A percentile compares a stretch with the other conserved stretches of the same genome.
These are phyloP conservation scores for Acinonyx jubatus DNA, from an alignment of 2,113 vertebrate species.

Conservation along the genomic window DNA sequence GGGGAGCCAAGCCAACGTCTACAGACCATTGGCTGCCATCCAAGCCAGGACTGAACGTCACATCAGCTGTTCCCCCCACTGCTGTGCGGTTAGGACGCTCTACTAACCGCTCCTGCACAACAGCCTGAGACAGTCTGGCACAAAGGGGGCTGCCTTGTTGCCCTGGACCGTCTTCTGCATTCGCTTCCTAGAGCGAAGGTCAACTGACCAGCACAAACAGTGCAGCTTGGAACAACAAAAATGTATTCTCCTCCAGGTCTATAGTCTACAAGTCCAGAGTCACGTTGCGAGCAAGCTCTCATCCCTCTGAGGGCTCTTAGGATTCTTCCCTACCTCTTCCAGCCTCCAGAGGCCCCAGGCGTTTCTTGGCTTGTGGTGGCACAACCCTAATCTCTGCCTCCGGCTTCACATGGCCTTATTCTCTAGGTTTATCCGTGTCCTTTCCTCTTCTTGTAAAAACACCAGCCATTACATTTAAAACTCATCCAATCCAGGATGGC, in stretches of 20 bases:
- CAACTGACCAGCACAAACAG: neutral
- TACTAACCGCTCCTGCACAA: neutral
- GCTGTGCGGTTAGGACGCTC: neutral
- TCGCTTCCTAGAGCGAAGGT: neutral
- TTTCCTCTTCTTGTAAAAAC: neutral
- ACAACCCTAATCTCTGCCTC: neutral
- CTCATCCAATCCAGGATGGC: neutral
- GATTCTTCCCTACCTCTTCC: neutral
- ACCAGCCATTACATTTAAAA: neutral
- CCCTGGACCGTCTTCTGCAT: neutral
- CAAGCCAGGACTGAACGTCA: neutral
- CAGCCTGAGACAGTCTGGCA: neutral
- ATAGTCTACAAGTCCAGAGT: neutral
- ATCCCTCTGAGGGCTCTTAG: neutral
- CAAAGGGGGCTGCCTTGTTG: neutral
- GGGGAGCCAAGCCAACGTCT: neutral
- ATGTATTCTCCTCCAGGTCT: neutral
- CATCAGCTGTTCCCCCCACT: neutral
- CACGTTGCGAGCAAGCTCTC: neutral
- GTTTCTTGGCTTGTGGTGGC: neutral
- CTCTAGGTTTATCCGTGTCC: neutral
- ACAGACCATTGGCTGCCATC: neutral
- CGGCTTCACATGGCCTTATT: neutral
- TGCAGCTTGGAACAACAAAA: neutral
- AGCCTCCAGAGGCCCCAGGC: neutral